These are phyloP conservation scores for Tinea semifulvella DNA, from an alignment of 2,888 invertebrate genomes.

Conservation along the genomic window DNA sequence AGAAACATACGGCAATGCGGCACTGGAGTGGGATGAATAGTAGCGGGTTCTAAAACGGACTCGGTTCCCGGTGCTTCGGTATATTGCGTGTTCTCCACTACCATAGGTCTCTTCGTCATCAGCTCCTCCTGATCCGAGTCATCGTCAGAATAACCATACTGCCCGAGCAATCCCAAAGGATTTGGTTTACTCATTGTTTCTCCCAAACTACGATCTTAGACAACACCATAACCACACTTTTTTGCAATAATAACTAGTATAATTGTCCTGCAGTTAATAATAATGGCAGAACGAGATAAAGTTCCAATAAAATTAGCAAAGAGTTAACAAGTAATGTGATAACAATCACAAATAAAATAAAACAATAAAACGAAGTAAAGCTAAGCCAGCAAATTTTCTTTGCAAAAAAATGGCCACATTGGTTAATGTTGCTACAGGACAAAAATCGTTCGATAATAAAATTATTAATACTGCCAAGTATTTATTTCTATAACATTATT, in stretches of 20 bases:
- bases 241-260: neutral
- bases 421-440: too few relatives aligned
- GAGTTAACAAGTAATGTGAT: too few relatives aligned
- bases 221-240: slow-evolving; percentile 2
- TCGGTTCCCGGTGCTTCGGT: neutral
- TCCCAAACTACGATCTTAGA: slow-evolving; percentile 7
- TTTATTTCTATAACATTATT: too few relatives aligned
- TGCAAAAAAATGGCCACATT: too few relatives aligned
- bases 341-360: too few relatives aligned
- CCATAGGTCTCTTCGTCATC: neutral
- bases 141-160: slow-evolving; percentile 53
- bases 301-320: too few relatives aligned
- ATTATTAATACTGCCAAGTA: too few relatives aligned
- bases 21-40: slow-evolving; percentile 50
- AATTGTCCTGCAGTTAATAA: neutral
- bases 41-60: neutral
- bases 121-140: slow-evolving; percentile 34
- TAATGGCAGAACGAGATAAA: neutral
- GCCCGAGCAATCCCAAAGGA: slow-evolving; percentile 44
- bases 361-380: too few relatives aligned
- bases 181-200: slow-evolving; percentile 47
- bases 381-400: too few relatives aligned
- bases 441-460: too few relatives aligned
- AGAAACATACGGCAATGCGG: slow-evolving; percentile 50
- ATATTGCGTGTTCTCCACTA: neutral